A percentile compares a stretch with the other conserved stretches of the same genome.
Evolutionary conservation across 2,113 vertebrate genomes (phyloP).

Genomic region (Speoplatyrhinus poulsoni): DNA sequence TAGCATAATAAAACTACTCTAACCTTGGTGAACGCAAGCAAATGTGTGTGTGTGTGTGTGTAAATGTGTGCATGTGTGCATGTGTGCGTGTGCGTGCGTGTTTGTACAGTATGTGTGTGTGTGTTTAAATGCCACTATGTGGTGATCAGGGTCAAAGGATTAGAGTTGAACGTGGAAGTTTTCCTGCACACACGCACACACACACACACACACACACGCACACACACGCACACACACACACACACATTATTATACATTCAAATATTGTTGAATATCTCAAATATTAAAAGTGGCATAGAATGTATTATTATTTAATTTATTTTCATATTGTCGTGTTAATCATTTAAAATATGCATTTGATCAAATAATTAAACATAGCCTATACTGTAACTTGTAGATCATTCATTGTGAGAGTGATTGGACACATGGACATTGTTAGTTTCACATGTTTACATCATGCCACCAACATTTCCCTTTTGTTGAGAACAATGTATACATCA

Average conservation of each 20-base stretch:
- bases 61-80: background rate
- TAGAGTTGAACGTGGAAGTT: background rate
- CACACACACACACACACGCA: background rate
- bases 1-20: background rate
- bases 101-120: background rate
- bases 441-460: too few relatives aligned
- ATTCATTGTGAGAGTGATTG: too few relatives aligned
- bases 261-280: background rate
- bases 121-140: background rate
- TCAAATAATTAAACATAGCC: too few relatives aligned
- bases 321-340: too few relatives aligned
- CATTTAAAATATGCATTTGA: too few relatives aligned
- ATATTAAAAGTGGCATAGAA: background rate
- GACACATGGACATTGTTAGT: too few relatives aligned
- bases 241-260: background rate
- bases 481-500: too few relatives aligned
- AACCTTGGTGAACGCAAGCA: background rate
- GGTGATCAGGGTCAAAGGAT: background rate
- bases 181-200: background rate
- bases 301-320: too few relatives aligned
- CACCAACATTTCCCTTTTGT: too few relatives aligned
- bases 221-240: background rate
- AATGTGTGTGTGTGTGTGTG: slow-evolving; percentile 4
- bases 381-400: too few relatives aligned
- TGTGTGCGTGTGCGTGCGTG: background rate